phyloP scores from a whole-genome alignment of 2,888 invertebrate species.

The Thera obeliscata region DNA sequence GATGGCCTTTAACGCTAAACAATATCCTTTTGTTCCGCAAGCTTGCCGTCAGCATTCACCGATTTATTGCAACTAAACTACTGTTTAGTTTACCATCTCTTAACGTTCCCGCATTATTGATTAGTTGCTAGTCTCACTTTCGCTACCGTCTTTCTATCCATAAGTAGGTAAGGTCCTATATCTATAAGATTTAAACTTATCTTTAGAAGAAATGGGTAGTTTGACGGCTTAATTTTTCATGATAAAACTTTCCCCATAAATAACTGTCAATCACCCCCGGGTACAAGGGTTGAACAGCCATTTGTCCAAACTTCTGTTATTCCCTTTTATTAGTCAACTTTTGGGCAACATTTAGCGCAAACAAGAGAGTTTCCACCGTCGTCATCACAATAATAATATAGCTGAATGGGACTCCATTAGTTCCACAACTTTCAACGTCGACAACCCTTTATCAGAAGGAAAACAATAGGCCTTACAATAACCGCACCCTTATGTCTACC shows the following conservation, averaged over 20 bases:
- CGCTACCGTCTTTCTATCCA: too few relatives aligned
- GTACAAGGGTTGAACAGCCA: constrained; percentile 34
- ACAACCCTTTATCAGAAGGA: constrained; percentile 54
- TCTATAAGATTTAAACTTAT: constrained; percentile 17
- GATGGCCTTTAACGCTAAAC: constrained; percentile 51
- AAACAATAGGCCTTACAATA: constrained; percentile 59
- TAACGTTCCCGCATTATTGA: constrained; percentile 16
- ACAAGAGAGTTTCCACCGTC: constrained; percentile 27
- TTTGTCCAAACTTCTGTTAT: constrained; percentile 33
- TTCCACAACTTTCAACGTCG: constrained; percentile 42
- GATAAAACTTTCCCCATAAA: constrained; percentile 41
- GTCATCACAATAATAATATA: constrained; percentile 26
- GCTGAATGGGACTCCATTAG: constrained; percentile 36
- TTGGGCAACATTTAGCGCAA: constrained; percentile 35
- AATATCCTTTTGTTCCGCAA: constrained; percentile 61
- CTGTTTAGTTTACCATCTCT: constrained; percentile 12
- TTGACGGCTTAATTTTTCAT: constrained; percentile 38
- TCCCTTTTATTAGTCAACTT: constrained; percentile 34
- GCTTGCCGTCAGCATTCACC: constrained; percentile 49
- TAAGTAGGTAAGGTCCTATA: too few relatives aligned
- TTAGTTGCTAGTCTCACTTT: neutral
- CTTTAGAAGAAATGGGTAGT: constrained; percentile 10
- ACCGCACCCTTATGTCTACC: constrained; percentile 52
- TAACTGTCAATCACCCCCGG: constrained; percentile 38
- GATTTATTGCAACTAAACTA: constrained; percentile 46